phyloP scores from a whole-genome alignment of 2,797 vertebrate genomes.

The Chaetophractus vellerosus region DNA sequence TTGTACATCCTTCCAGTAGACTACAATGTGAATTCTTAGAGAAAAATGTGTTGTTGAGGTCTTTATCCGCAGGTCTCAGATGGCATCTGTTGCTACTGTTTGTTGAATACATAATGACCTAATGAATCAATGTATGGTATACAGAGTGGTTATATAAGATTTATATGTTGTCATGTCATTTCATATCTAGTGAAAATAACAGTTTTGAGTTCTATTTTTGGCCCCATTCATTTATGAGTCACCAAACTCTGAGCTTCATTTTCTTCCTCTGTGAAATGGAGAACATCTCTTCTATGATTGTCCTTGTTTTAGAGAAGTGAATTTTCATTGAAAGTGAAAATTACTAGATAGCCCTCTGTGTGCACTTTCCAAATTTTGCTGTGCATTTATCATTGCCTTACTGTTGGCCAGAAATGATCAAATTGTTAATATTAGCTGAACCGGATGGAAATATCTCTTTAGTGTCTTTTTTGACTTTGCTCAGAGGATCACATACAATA shows the following conservation, averaged over 20 bases:
- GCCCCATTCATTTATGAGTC: background rate
- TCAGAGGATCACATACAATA: background rate
- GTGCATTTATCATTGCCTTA: background rate
- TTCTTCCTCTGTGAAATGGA: background rate
- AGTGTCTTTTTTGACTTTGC: background rate
- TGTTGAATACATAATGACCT: conserved; percentile 47
- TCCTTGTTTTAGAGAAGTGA: conserved; percentile 3
- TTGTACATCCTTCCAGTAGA: background rate
- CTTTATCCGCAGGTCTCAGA: background rate
- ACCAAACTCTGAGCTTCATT: conserved; percentile 15
- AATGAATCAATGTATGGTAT: background rate
- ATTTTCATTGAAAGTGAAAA: conserved; percentile 31
- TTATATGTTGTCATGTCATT: background rate
- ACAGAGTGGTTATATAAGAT: background rate
- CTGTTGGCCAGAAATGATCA: conserved; percentile 1
- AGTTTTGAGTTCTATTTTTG: conserved; percentile 30
- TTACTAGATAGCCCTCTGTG: background rate
- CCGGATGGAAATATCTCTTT: background rate
- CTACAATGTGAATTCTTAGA: background rate
- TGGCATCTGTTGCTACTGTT: conserved; percentile 9
- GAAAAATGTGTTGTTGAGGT: conserved; percentile 22
- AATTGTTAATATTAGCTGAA: background rate
- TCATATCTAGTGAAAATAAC: conserved; percentile 10
- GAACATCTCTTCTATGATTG: background rate
- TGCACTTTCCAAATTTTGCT: background rate